Percentiles rank a stretch among this genome's conserved stretches.
Evolutionary conservation across 2,888 invertebrate genomes (phyloP).

Genomic region (Chironomus riparius): DNA sequence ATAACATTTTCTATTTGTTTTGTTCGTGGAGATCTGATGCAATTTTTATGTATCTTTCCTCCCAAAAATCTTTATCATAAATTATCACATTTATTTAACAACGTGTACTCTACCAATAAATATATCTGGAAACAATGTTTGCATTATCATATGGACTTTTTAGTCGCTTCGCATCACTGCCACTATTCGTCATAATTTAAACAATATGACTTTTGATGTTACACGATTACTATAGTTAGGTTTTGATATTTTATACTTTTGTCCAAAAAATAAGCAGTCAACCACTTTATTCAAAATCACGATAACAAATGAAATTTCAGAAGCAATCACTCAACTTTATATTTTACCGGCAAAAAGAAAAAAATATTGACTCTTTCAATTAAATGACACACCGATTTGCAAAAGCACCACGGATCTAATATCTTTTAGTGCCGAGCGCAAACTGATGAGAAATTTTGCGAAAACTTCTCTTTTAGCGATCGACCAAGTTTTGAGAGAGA

Average conservation of each 20-base stretch:
- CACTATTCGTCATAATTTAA: conserved; percentile 5
- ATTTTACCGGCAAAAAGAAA: too few relatives aligned
- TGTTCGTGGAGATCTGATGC: too few relatives aligned
- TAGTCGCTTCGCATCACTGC: background rate
- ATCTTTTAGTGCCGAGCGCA: background rate
- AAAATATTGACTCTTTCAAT: too few relatives aligned
- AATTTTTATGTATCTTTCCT: background rate
- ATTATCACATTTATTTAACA: background rate
- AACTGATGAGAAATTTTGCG: background rate
- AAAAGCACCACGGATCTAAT: background rate
- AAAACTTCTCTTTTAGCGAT: too few relatives aligned
- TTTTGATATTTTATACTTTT: background rate
- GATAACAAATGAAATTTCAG: too few relatives aligned
- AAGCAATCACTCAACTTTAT: too few relatives aligned
- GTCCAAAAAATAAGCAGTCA: too few relatives aligned
- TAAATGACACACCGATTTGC: background rate
- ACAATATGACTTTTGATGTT: background rate
- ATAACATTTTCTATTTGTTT: too few relatives aligned
- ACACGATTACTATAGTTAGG: background rate
- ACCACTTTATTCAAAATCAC: too few relatives aligned
- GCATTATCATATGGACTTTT: conserved; percentile 18
- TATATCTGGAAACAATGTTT: conserved; percentile 6
- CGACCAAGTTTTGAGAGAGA: too few relatives aligned
- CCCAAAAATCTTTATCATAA: background rate
- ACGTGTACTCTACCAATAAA: conserved; percentile 4